These are phyloP conservation scores for Drosophila neonasuta DNA, from an alignment of 2,888 invertebrate species.

Conservation along the genomic window DNA sequence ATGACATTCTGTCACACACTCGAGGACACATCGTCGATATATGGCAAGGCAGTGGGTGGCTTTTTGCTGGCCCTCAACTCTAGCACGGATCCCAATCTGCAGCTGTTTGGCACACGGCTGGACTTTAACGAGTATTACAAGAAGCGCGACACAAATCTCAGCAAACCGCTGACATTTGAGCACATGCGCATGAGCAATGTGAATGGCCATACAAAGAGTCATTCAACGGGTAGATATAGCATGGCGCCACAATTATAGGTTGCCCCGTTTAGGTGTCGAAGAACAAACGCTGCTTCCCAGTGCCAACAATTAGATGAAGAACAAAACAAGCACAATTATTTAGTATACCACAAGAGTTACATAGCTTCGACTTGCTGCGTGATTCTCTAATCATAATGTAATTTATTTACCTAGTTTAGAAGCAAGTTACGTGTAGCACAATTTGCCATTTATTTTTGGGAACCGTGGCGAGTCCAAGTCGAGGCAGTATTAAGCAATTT, in stretches of 20 bases:
- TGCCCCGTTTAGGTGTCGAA: neutral
- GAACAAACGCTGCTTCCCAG: neutral
- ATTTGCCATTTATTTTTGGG: constrained; percentile 17
- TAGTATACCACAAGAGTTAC: neutral
- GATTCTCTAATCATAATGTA: constrained; percentile 15
- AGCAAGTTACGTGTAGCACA: constrained; percentile 16
- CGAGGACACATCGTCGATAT: constrained; percentile 76
- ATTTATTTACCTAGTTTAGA: neutral
- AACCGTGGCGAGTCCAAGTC: constrained; percentile 1
- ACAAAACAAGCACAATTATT: neutral
- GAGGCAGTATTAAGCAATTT: constrained; percentile 14
- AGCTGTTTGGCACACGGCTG: constrained; percentile 93
- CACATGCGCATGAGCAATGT: constrained; percentile 83
- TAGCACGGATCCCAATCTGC: constrained; percentile 92
- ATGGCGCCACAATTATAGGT: constrained; percentile 10
- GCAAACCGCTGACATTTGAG: constrained; percentile 86
- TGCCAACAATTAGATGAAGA: constrained; percentile 1
- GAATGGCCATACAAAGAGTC: constrained; percentile 24
- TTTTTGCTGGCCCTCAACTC: constrained; percentile 92
- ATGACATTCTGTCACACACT: constrained; percentile 71
- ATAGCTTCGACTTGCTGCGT: constrained; percentile 19
- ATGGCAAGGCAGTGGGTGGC: constrained; percentile 91
- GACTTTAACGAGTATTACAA: constrained; percentile 98
- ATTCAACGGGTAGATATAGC: constrained; percentile 23
- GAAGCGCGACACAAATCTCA: constrained; percentile 89